A percentile compares a stretch with the other conserved stretches of the same genome.
Conservation (phyloP, 2,797 vertebrate genomes). For the Spatula clypeata region DNA sequence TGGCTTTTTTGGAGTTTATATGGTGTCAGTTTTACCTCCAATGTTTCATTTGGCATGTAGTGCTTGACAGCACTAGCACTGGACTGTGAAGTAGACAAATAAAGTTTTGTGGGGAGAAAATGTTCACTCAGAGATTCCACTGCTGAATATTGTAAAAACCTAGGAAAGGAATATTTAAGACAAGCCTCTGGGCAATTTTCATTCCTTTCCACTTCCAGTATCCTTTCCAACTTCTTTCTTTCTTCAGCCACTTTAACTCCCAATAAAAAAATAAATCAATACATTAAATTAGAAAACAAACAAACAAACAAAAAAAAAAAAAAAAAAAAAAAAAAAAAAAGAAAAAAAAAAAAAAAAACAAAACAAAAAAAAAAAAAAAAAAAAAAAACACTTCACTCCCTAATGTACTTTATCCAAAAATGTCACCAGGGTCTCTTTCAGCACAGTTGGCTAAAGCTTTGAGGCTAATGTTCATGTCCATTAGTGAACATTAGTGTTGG, state of each 20-base stretch:
- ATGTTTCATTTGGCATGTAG: slow-evolving; percentile 27
- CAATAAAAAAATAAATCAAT: slow-evolving; percentile 15
- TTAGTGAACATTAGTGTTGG: background rate
- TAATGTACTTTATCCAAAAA: background rate
- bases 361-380: no score
- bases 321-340: background rate
- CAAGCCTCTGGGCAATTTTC: slow-evolving; percentile 9
- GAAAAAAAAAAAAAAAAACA: background rate
- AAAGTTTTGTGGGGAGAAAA: slow-evolving; percentile 68
- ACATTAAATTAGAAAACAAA: background rate
- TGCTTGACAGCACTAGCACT: background rate
- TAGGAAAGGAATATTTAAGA: slow-evolving; percentile 18
- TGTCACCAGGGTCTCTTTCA: background rate
- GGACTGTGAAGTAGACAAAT: slow-evolving; percentile 60
- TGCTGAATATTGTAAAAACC: slow-evolving; percentile 70
- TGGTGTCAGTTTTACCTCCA: slow-evolving; percentile 47
- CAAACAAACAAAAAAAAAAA: background rate
- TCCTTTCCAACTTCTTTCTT: slow-evolving; percentile 5
- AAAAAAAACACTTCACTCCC: background rate
- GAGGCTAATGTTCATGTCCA: background rate
- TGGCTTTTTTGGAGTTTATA: slow-evolving; percentile 12
- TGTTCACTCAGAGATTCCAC: slow-evolving; percentile 51
- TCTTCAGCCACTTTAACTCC: background rate
- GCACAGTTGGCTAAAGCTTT: background rate
- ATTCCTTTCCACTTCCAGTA: slow-evolving; percentile 46